Evolutionary conservation across 1,140 invertebrate species (phyloP).

Genomic region (Bombyx mandarina): DNA sequence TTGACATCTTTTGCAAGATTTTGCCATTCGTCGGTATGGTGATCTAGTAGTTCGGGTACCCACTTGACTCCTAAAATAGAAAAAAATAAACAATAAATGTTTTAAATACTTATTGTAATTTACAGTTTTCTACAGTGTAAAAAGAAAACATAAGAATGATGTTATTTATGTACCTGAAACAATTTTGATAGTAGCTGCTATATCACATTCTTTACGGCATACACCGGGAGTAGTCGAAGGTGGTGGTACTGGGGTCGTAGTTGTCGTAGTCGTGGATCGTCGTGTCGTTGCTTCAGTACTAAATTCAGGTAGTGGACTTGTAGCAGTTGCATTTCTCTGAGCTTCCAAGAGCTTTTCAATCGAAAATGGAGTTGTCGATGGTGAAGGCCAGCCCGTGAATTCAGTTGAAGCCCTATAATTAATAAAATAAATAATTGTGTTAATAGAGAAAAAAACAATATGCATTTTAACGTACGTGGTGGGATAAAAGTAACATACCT

Average conservation of each 20-base stretch:
- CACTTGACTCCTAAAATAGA: conserved; percentile 77
- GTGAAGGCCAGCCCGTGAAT: conserved; percentile 90
- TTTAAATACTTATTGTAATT: not conserved
- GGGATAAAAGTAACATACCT: conserved; percentile 70
- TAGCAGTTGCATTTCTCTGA: conserved; percentile 76
- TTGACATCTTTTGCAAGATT: conserved; percentile 84
- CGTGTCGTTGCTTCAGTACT: conserved; percentile 70
- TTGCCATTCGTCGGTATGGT: conserved; percentile 89
- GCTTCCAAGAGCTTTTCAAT: conserved; percentile 84
- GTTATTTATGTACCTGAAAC: conserved; percentile 71
- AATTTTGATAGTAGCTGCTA: conserved; percentile 87
- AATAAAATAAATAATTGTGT: conserved; percentile 6
- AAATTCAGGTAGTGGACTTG: conserved; percentile 55
- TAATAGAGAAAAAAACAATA: not conserved
- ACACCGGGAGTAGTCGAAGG: conserved; percentile 85
- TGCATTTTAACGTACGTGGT: conserved; percentile 8
- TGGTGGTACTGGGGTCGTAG: conserved; percentile 81
- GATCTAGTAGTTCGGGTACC: conserved; percentile 87
- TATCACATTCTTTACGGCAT: conserved; percentile 83
- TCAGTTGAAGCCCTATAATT: conserved; percentile 82
- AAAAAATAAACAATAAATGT: not conserved
- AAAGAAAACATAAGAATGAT: not conserved
- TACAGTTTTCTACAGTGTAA: not conserved
- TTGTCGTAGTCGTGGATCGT: conserved; percentile 81
- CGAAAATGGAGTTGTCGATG: conserved; percentile 86